Evolutionary conservation across 2,888 invertebrate species (phyloP).

Genomic region (Agrypnus murinus): DNA sequence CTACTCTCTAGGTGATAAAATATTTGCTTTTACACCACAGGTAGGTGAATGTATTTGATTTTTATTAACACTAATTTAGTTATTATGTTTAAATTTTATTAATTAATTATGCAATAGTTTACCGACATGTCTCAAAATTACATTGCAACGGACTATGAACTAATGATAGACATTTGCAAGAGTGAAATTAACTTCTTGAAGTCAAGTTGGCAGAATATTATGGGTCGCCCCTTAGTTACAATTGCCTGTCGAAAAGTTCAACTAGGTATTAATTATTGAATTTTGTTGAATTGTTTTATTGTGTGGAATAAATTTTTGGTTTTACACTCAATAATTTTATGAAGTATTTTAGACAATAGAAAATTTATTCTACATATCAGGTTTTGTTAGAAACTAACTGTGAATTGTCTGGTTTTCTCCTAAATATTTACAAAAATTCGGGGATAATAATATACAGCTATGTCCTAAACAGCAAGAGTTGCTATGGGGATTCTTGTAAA

Average conservation of each 20-base stretch:
- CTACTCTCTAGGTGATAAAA: slow-evolving; percentile 95
- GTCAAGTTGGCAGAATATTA: slow-evolving; percentile 98
- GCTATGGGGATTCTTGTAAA: slow-evolving; percentile 31
- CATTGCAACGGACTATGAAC: slow-evolving; percentile 97
- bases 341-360: background rate
- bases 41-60: slow-evolving; percentile 73
- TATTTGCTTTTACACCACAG: slow-evolving; percentile 99
- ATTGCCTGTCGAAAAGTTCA: slow-evolving; percentile 91
- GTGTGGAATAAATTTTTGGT: slow-evolving; percentile 32
- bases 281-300: slow-evolving; percentile 25
- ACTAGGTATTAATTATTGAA: slow-evolving; percentile 79
- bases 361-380: slow-evolving; percentile 28
- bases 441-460: too few species aligned
- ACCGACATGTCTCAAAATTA: slow-evolving; percentile 98
- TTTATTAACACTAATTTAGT: background rate
- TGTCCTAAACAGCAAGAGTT: too few species aligned
- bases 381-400: slow-evolving; percentile 35
- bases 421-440: too few species aligned
- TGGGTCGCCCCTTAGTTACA: slow-evolving; percentile 96
- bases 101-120: slow-evolving; percentile 79
- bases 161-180: slow-evolving; percentile 98
- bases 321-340: background rate
- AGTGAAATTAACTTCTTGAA: slow-evolving; percentile 98
- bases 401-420: background rate
- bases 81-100: slow-evolving; percentile 31